A percentile compares a stretch with the other conserved stretches of the same genome.
Conservation (phyloP, 2,888 invertebrate species). For the Steinernema carpocapsae region DNA sequence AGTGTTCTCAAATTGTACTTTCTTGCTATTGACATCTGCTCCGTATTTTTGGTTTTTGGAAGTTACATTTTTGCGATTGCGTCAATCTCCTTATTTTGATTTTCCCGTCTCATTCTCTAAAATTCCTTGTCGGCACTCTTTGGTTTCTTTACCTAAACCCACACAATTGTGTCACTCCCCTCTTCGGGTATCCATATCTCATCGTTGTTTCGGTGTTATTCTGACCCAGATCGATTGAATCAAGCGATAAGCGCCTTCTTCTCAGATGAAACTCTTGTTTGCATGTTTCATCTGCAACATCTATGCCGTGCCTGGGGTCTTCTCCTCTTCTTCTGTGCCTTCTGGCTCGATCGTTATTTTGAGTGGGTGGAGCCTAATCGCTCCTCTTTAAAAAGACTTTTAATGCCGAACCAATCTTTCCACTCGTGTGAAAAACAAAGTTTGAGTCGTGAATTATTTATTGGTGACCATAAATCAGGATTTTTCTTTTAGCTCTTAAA, state of each 20-base stretch:
- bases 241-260: conserved; percentile 14
- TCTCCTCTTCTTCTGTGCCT: neutral
- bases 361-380: neutral
- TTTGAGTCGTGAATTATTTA: neutral
- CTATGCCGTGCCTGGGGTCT: no score
- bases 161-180: no score
- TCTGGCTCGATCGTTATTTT: neutral
- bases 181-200: neutral
- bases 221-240: conserved; percentile 18
- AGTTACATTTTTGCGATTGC: neutral
- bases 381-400: neutral
- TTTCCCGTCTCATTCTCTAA: neutral
- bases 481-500: no score
- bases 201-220: conserved; percentile 18
- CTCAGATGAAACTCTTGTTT: neutral
- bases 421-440: neutral
- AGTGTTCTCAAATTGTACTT: no score
- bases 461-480: neutral
- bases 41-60: neutral
- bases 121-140: no score
- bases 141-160: no score
- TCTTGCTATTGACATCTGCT: neutral
- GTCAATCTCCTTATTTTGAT: neutral
- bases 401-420: neutral
- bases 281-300: neutral